These are phyloP conservation scores for Drosophila ohnishii DNA, from an alignment of 1,140 invertebrate genomes.

Conservation along the genomic window DNA sequence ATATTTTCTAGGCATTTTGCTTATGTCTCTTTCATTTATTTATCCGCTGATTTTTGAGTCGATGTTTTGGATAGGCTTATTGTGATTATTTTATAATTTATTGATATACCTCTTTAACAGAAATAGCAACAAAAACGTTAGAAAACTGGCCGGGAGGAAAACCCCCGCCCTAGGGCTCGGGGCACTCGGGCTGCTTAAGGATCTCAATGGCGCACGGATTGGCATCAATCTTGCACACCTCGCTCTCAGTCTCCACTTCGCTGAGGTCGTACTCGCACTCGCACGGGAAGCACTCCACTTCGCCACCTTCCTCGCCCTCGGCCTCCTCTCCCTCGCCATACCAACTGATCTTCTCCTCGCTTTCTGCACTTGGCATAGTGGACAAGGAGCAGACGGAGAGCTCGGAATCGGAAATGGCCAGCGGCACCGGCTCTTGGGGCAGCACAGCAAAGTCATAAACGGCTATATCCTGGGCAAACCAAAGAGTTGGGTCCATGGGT, in stretches of 20 bases:
- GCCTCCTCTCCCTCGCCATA: conserved; percentile 78
- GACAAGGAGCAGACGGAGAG: conserved; percentile 79
- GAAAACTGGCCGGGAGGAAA: neutral
- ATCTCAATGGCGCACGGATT: conserved; percentile 74
- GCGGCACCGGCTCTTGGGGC: conserved; percentile 86
- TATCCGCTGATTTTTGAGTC: too few species aligned
- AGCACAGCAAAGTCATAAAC: conserved; percentile 86
- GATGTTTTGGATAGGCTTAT: too few species aligned
- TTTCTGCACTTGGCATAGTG: conserved; percentile 46
- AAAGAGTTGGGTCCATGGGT: conserved; percentile 83
- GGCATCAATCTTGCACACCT: conserved; percentile 60
- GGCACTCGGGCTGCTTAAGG: conserved; percentile 57
- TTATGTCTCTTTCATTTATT: too few species aligned
- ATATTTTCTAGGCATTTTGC: too few species aligned
- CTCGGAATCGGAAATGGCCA: conserved; percentile 86
- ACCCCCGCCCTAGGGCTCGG: conserved; percentile 15
- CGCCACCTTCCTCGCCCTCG: conserved; percentile 67
- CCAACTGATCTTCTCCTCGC: conserved; percentile 62
- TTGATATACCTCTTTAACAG: conserved; percentile 4
- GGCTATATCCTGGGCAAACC: conserved; percentile 87
- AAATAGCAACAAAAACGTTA: conserved; percentile 8
- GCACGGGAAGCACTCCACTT: conserved; percentile 65
- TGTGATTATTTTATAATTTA: conserved; percentile 1
- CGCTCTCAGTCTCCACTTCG: conserved; percentile 57
- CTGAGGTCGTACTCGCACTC: conserved; percentile 64